Evolutionary conservation across 2,797 vertebrate species (phyloP).

Genomic region (Masticophis lateralis): DNA sequence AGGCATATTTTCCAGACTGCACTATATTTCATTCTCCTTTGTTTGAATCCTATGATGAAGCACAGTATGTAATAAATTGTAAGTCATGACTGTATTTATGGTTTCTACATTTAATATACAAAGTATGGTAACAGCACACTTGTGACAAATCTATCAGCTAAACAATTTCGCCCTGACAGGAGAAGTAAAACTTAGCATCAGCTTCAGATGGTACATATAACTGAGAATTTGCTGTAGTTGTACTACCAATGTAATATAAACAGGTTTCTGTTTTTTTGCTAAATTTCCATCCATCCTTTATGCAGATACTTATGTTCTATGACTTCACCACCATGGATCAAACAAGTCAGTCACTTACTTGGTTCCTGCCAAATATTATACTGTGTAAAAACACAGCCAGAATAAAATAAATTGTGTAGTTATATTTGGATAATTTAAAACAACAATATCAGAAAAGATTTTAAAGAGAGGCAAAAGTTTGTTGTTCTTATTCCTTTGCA

Average conservation of each 20-base stretch:
- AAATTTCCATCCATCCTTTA: neutral
- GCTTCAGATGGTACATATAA: neutral
- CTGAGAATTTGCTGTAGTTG: neutral
- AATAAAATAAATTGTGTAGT: neutral
- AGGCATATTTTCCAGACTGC: neutral
- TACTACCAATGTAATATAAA: neutral
- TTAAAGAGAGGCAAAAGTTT: neutral
- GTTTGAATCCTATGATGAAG: neutral
- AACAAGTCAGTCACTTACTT: neutral
- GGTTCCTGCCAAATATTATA: neutral
- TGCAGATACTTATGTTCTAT: neutral
- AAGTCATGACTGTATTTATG: neutral
- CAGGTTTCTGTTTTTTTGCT: neutral
- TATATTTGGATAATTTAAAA: neutral
- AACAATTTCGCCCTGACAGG: neutral
- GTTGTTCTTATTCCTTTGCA: constrained; percentile 17
- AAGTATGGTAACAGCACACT: neutral
- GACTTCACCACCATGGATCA: neutral
- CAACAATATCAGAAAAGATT: neutral
- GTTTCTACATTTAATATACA: neutral
- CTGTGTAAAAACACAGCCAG: neutral
- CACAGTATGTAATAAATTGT: neutral
- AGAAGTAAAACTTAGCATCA: neutral
- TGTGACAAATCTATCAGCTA: neutral
- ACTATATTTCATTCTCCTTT: neutral